Percentiles rank a stretch among this genome's conserved stretches.
Evolutionary conservation across 2,888 invertebrate species (phyloP).

Genomic region (Heliconius erato): DNA sequence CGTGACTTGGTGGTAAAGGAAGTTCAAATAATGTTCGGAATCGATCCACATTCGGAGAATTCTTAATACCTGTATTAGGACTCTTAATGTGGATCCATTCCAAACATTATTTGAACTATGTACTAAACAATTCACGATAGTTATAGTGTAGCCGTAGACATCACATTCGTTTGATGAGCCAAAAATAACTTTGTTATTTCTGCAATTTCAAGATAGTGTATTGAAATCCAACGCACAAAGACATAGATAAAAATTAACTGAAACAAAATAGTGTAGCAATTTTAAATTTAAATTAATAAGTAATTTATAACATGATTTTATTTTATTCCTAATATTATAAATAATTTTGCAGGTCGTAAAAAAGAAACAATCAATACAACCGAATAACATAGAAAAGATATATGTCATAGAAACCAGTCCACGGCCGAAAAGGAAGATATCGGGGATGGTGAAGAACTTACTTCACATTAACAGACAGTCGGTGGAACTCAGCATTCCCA

Average conservation of each 20-base stretch:
- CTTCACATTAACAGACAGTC: slow-evolving; percentile 77
- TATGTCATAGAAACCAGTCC: slow-evolving; percentile 76
- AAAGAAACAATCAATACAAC: slow-evolving; percentile 58
- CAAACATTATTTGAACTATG: too few relatives aligned
- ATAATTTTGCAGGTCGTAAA: slow-evolving; percentile 66
- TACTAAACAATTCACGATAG: too few relatives aligned
- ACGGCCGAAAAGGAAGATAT: slow-evolving; percentile 68
- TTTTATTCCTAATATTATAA: neutral
- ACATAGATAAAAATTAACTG: neutral
- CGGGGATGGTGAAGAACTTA: slow-evolving; percentile 70
- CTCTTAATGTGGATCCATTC: too few relatives aligned
- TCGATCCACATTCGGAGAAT: too few relatives aligned
- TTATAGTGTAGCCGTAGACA: too few relatives aligned
- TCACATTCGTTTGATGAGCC: too few relatives aligned
- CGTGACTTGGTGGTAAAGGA: too few relatives aligned
- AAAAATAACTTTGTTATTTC: too few relatives aligned
- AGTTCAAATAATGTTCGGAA: too few relatives aligned
- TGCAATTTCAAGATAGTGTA: too few relatives aligned
- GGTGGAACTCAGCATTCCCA: slow-evolving; percentile 70
- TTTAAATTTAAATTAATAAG: neutral
- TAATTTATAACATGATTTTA: neutral
- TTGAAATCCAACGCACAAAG: too few relatives aligned
- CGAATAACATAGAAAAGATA: slow-evolving; percentile 74
- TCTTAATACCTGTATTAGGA: too few relatives aligned
- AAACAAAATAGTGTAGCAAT: neutral